Base-by-base conservation (phyloP, 1,140 invertebrate species). In the Thalassaphorura encarpata region DNA sequence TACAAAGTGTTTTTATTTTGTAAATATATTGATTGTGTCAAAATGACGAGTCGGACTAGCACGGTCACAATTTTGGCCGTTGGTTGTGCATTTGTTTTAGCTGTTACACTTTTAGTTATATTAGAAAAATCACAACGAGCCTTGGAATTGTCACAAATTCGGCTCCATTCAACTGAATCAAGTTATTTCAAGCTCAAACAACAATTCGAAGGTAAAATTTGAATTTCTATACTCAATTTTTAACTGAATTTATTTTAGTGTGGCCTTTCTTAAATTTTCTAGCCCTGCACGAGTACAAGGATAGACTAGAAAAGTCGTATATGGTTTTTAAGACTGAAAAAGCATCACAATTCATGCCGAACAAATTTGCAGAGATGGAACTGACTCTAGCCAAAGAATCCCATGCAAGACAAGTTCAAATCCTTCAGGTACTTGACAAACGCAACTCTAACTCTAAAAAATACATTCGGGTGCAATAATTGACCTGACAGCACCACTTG, bases 121-220 rank as follows among this genome's bases (percentile, higher is more conserved):
- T n/a, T n/a, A n/a, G n/a, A n/a, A n/a, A n/a, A n/a, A n/a, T n/a
- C n/a, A 11, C 33, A 36, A 36, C 33, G 11, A 36, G 33, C 11
- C 33, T 36, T 36, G 11, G 46, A 56, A 36, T n/a, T n/a, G n/a
- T 28, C 29, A 23, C 42, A 56, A 41, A 15, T 8, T 19, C 1
- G 28, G 1, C 36, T 56, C 13, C 23, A 41, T n/a, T 21, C 40
- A 15, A n/a, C 40, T 21, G 40, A 56, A 26, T 42, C 29, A 16
- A 56, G 42, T n/a, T 56, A 49, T 24, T 19, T n/a, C 11, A 42
- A 24, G 15, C 47, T 59, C 5, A 49, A 24, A 8, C 49, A 54
- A n/a, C 52, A 60, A 42, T 60, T 52, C 52, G 52, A 60, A 19
- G 42, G 58, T 60, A 60, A 55, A 41, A 23, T 39, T 47, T n/a